Base-by-base conservation (phyloP, 2,797 vertebrate species). In the Sandelia bainsii region DNA sequence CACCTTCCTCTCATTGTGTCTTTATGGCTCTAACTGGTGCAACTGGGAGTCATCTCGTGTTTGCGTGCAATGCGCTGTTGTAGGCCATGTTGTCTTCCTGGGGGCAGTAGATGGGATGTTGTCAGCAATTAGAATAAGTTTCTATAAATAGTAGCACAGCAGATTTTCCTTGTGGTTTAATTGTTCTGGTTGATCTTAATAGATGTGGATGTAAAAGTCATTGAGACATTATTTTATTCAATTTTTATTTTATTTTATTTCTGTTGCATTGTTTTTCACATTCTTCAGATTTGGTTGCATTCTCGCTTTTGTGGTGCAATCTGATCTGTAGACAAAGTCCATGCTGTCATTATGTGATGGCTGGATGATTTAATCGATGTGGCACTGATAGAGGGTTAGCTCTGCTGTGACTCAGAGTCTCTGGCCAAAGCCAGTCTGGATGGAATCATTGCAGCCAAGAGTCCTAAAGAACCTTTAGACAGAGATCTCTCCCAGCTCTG, bases 1-100 rank as follows among this genome's bases (percentile, higher is more conserved):
- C 65, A 64, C 66, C 84, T 87, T 82, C 77, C 83, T 80, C 34
- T 67, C 57, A 75, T 74, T 80, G 81, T 85, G 53, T 60, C 66
- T 57, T 20, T 6, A 37, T 22, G 48, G 20, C 57, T 78, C 8
- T 7, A 3, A 54, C 63, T 76, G 67, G 62, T 71, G 73, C 44
- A 23, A 59, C 60, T 63, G 69, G 77, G 57, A 80, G 77, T 62
- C 53, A n/a, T 77, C 67, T 64, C 8, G 3, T 83, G 73, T 83
- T 81, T 78, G 69, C 63, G 52, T 85, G 84, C 52, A 8, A 70
- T 53, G 51, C 22, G 50, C 78, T 39, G 70, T 89, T 88, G 85
- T 90, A 88, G 90, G 90, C 90, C 88, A 89, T 52, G 70, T 40
- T 75, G 49, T 80, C 62, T 49, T 90, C 87, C 90, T 57, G 57